These are phyloP conservation scores for Enteromius treurensis DNA, from an alignment of 2,797 vertebrate genomes.

Conservation along the genomic window DNA sequence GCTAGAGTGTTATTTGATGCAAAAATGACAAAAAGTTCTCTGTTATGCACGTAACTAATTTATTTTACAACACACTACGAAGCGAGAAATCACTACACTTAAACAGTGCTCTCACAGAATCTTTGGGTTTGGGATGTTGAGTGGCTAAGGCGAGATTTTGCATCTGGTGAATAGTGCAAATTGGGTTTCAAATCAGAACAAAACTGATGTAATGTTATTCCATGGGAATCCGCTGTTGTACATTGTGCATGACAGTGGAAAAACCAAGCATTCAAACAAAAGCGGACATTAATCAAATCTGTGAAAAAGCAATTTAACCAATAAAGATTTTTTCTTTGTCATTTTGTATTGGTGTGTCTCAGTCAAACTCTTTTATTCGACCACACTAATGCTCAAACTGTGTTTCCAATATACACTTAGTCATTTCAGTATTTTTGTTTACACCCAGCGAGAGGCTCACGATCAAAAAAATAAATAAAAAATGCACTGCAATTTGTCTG, in stretches of 20 bases:
- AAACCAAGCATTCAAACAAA: conserved; percentile 76
- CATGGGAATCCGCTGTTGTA: conserved; percentile 87
- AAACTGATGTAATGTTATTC: conserved; percentile 82
- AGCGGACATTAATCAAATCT: conserved; percentile 81
- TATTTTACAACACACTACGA: conserved; percentile 85
- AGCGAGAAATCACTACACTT: conserved; percentile 66
- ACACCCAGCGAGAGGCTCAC: conserved; percentile 34
- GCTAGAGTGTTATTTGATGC: conserved; percentile 84
- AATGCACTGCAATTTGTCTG: conserved; percentile 57
- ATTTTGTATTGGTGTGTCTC: conserved; percentile 57
- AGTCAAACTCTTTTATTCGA: conserved; percentile 1
- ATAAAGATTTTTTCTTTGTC: conserved; percentile 92
- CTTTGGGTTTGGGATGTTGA: conserved; percentile 55
- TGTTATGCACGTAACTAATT: conserved; percentile 92
- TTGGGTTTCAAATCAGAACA: conserved; percentile 72
- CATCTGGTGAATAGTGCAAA: conserved; percentile 65
- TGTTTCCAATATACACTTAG: conserved; percentile 36
- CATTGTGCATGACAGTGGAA: conserved; percentile 86
- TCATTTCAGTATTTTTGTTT: conserved; percentile 45
- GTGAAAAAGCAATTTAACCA: conserved; percentile 91
- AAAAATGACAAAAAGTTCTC: conserved; percentile 79
- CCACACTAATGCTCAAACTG: conserved; percentile 3
- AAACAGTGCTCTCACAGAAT: conserved; percentile 60
- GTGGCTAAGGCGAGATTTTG: conserved; percentile 59
- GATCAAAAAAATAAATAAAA: conserved; percentile 41